Evolutionary conservation across 2,888 invertebrate species (phyloP).

Genomic region (Xestia ashworthii): DNA sequence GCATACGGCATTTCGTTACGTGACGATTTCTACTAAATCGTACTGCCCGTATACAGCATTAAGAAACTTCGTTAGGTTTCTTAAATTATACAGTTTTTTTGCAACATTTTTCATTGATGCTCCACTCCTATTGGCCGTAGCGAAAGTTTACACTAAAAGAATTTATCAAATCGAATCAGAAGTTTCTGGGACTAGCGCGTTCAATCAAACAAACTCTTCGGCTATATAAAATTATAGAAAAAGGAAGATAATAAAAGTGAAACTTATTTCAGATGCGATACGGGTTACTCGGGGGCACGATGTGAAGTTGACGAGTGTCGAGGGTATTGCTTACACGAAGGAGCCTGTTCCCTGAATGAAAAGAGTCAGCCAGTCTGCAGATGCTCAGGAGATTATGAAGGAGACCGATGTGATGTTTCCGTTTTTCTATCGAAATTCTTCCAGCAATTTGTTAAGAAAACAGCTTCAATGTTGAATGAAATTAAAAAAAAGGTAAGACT

Average conservation of each 20-base stretch:
- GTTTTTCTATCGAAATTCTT: background rate
- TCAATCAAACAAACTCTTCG: no score
- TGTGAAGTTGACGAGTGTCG: background rate
- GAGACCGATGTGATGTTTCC: background rate
- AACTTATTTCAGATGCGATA: conserved; percentile 1
- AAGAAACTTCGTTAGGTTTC: no score
- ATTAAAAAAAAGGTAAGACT: background rate
- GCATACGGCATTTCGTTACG: no score
- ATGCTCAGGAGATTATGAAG: background rate
- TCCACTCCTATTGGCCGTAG: no score
- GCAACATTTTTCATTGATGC: no score
- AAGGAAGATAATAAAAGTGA: background rate
- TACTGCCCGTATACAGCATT: no score
- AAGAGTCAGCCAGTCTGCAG: background rate
- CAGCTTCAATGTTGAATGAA: background rate
- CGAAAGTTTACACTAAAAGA: no score
- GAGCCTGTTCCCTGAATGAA: background rate
- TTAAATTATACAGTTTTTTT: no score
- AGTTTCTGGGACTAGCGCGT: no score
- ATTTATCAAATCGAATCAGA: no score
- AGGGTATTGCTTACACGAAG: background rate
- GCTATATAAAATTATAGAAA: no score
- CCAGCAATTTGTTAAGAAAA: background rate
- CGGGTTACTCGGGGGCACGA: background rate
- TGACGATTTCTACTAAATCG: no score